Percentiles rank a stretch among this genome's conserved stretches.
phyloP scores from a whole-genome alignment of 2,888 invertebrate genomes.

The Drosophila kokeensis region DNA sequence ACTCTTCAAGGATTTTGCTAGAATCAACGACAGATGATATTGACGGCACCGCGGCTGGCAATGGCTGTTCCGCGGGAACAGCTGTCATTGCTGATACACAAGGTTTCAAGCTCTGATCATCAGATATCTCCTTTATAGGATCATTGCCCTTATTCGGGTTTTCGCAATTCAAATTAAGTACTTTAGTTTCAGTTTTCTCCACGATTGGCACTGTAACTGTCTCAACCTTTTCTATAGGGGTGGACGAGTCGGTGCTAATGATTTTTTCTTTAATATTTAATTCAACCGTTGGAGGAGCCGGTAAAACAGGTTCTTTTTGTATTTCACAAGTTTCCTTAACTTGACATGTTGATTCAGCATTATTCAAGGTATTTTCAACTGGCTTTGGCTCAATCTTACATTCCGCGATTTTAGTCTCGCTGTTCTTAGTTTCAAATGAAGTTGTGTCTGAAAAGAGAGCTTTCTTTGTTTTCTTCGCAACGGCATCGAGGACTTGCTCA shows the following conservation, averaged over 20 bases:
- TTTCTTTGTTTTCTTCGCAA: slow-evolving; percentile 84
- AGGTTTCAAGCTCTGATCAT: slow-evolving; percentile 19
- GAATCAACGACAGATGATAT: neutral
- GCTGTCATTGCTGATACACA: neutral
- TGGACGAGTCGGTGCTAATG: neutral
- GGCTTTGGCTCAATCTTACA: slow-evolving; percentile 33
- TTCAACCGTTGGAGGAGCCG: slow-evolving; percentile 9
- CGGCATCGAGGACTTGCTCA: slow-evolving; percentile 83
- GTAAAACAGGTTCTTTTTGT: neutral
- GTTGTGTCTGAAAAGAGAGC: slow-evolving; percentile 78
- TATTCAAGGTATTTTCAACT: slow-evolving; percentile 7
- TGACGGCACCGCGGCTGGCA: neutral
- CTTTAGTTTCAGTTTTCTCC: slow-evolving; percentile 28
- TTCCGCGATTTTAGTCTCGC: slow-evolving; percentile 21
- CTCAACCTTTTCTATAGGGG: slow-evolving; percentile 7
- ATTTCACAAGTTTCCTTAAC: slow-evolving; percentile 18
- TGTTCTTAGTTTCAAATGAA: slow-evolving; percentile 38
- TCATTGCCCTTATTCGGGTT: neutral
- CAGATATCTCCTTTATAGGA: neutral
- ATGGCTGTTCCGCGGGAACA: slow-evolving; percentile 3
- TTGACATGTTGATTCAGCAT: slow-evolving; percentile 2
- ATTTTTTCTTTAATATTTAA: slow-evolving; percentile 8
- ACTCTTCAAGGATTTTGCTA: slow-evolving; percentile 7
- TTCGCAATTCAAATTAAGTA: slow-evolving; percentile 5
- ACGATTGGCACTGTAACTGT: slow-evolving; percentile 17